Conservation (phyloP, 2,888 invertebrate genomes). For the Pollenia griseotomentosa region DNA sequence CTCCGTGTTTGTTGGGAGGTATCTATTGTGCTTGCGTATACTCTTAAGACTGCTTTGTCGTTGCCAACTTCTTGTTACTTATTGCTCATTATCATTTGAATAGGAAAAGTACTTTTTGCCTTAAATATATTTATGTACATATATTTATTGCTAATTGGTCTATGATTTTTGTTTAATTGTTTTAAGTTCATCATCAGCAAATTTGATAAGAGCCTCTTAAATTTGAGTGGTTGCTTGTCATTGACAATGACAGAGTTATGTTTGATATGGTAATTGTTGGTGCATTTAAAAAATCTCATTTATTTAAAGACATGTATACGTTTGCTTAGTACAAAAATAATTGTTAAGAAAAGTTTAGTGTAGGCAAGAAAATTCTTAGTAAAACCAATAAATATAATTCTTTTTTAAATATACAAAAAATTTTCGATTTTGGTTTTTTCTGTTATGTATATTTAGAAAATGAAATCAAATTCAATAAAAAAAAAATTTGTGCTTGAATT, state of each 20-base stretch:
- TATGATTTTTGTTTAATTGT: conserved; percentile 58
- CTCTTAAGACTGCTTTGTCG: too few relatives aligned
- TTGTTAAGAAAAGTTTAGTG: background rate
- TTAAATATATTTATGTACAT: conserved; percentile 18
- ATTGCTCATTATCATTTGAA: conserved; percentile 40
- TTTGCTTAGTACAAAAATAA: background rate
- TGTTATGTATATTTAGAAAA: too few relatives aligned
- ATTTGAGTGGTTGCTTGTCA: conserved; percentile 29
- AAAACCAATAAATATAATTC: too few relatives aligned
- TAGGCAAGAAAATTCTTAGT: too few relatives aligned
- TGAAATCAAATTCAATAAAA: too few relatives aligned
- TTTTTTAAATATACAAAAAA: too few relatives aligned
- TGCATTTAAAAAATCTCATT: background rate
- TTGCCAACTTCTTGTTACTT: conserved; percentile 24
- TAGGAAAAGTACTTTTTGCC: conserved; percentile 1
- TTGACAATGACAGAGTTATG: conserved; percentile 48
- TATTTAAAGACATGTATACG: background rate
- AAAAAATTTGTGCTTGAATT: too few relatives aligned
- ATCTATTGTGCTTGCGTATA: too few relatives aligned
- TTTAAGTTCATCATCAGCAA: conserved; percentile 42
- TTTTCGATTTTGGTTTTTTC: too few relatives aligned
- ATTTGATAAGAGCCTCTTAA: conserved; percentile 30
- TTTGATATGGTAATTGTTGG: conserved; percentile 44
- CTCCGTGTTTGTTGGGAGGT: too few relatives aligned
- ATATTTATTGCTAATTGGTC: conserved; percentile 50